phyloP scores from a whole-genome alignment of 2,888 invertebrate genomes.

The Meta bourneti region DNA sequence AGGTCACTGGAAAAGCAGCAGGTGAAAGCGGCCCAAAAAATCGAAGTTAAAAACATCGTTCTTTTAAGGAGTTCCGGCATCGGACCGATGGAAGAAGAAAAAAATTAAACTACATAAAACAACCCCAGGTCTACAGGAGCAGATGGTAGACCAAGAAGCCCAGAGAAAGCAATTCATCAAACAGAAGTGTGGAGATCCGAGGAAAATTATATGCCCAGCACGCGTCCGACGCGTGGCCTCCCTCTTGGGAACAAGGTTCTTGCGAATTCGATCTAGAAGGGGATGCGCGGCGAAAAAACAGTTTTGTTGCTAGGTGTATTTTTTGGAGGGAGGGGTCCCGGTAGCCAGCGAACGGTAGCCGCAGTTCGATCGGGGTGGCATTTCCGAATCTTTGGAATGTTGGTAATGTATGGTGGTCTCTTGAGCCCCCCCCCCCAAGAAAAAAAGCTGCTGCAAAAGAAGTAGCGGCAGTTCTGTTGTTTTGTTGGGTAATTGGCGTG shows the following conservation, averaged over 20 bases:
- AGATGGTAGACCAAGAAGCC: slow-evolving; percentile 42
- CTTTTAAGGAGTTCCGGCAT: slow-evolving; percentile 66
- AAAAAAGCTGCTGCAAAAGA: neutral
- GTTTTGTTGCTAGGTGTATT: slow-evolving; percentile 21
- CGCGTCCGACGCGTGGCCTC: slow-evolving; percentile 68
- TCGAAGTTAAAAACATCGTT: slow-evolving; percentile 64
- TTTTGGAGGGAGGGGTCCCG: slow-evolving; percentile 9
- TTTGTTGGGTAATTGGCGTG: slow-evolving; percentile 22
- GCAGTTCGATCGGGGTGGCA: slow-evolving; percentile 39
- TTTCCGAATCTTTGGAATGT: slow-evolving; percentile 64
- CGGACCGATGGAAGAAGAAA: neutral
- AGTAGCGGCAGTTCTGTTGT: neutral
- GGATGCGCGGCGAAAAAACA: neutral
- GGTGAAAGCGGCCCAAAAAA: slow-evolving; percentile 52
- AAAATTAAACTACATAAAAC: slow-evolving; percentile 57
- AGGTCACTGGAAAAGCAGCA: slow-evolving; percentile 30
- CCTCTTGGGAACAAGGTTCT: neutral
- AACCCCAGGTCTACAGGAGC: slow-evolving; percentile 57
- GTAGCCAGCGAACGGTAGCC: slow-evolving; percentile 37
- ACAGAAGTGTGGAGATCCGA: slow-evolving; percentile 59
- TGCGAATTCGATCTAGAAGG: slow-evolving; percentile 18
- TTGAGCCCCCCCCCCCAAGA: neutral
- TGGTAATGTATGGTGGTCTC: slow-evolving; percentile 29
- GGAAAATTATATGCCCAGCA: slow-evolving; percentile 72
- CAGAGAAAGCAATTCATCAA: slow-evolving; percentile 61